Evolutionary conservation across 2,888 invertebrate species (phyloP).

Genomic region (Drosophila helvetica): DNA sequence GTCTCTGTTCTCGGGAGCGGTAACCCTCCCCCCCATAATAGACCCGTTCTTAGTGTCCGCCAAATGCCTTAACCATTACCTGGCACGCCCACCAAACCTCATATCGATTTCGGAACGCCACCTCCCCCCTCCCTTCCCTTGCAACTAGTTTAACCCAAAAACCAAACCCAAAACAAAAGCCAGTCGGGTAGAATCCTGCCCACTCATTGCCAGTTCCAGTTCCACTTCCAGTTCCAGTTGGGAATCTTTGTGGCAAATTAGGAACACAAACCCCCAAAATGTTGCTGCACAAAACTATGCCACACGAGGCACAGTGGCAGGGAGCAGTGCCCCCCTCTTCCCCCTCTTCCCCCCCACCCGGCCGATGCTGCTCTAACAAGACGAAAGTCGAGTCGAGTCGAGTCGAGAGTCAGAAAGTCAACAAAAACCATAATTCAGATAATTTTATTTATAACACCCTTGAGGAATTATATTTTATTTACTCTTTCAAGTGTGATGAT

Average conservation of each 20-base stretch:
- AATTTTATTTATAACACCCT: slow-evolving; percentile 82
- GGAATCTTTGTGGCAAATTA: slow-evolving; percentile 64
- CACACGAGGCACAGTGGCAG: slow-evolving; percentile 38
- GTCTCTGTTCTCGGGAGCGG: no score
- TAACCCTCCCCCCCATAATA: not conserved
- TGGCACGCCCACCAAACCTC: slow-evolving; percentile 21
- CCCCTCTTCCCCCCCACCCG: not conserved
- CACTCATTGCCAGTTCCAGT: slow-evolving; percentile 4
- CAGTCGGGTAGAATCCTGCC: not conserved
- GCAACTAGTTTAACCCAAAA: not conserved
- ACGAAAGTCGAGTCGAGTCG: slow-evolving; percentile 13
- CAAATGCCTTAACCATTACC: slow-evolving; percentile 29
- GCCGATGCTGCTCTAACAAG: not conserved
- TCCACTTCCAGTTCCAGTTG: slow-evolving; percentile 36
- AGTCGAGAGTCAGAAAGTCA: slow-evolving; percentile 75
- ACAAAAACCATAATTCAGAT: slow-evolving; percentile 81
- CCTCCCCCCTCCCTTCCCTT: no score
- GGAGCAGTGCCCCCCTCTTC: no score
- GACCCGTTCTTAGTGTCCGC: slow-evolving; percentile 10
- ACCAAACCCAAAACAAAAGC: not conserved
- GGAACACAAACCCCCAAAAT: slow-evolving; percentile 60
- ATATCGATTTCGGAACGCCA: slow-evolving; percentile 25
- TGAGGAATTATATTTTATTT: slow-evolving; percentile 80
- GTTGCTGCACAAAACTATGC: slow-evolving; percentile 58
- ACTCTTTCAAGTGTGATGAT: slow-evolving; percentile 80